Base-by-base conservation (phyloP, 2,888 invertebrate genomes). In the Malthinus seriepunctatus region DNA sequence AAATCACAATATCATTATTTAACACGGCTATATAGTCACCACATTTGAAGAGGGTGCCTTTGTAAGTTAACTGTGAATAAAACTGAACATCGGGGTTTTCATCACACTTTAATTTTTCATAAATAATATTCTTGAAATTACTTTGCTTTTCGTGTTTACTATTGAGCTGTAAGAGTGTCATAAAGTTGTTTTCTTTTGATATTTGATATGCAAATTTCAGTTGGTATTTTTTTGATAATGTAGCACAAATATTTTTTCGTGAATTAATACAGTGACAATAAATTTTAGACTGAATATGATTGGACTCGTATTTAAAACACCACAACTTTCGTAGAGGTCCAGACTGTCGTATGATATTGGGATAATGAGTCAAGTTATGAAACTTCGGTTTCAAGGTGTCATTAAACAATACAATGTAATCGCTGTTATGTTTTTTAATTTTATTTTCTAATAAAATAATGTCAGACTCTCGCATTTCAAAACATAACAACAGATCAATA, bases 181-280 rank as follows among this genome's bases (percentile, higher is more conserved):
- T 31, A 10, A 32, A 32, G 11, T 31, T 9, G 2, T 35, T 50
- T 12, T 34, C n/a, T 34, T 49, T 44, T n/a, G 37, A 38, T 14
- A 60, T 23, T 32, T 54, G 51, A 49, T 65, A 56, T 32, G 65
- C 62, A 63, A 68, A 66, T 66, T 67, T 67, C n/a, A 68, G 50
- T 38, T 67, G 57, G 54, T 56, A 67, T 61, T 67, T 69, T 56
- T 62, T 68, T 6, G 66, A 55, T 48, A 71, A 60, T 3, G 68
- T 66, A 15, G 69, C 11, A 34, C 64, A 65, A 49, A 69, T 64
- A 56, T 72, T 70, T 65, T 68, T 69, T 6, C 70, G 51, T 4
- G 69, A 68, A 11, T 61, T 66, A 14, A 66, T 70, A 5, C 61
- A 63, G 52, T 66, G 59, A 2, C 63, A 55, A 67, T 72, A 70